Base-by-base conservation (phyloP, 2,113 vertebrate genomes). In the Pristiophorus japonicus region DNA sequence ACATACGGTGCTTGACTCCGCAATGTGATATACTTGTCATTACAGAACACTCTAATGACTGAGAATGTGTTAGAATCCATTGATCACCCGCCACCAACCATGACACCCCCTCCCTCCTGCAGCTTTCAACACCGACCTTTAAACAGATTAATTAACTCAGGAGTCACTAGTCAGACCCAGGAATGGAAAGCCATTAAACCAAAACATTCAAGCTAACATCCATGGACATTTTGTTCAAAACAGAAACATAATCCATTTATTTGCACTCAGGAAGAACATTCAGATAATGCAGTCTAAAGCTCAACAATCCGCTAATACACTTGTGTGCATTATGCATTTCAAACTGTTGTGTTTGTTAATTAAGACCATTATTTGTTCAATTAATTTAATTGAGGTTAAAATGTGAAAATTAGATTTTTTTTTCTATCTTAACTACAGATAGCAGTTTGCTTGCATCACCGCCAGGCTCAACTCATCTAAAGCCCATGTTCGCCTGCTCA, bases 321-420 rank as follows among this genome's bases (percentile, higher is more conserved):
- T 81, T 55, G 22, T 59, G 51, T 59, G 24, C 20, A 30, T 30
- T 59, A 59, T 90, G 47, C 51, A 90, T 11, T 90, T 55, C 87
- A 55, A 59, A 90, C 27, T 55, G 87, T 59, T 34, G 87, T 90
- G 47, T 34, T 90, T 90, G 87, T 90, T 59, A 90, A 90, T 90
- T 55, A 90, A 55, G 47, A 90, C 24, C 47, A 90, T 93, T 93
- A 93, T 93, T 93, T 93, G 91, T 93, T 93, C 62, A 66, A 93
- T 92, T 92, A 65, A 92, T 92, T 65, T 92, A 63, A 92, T 38
- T 92, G 38, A 93, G 62, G n/a, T 66, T 66, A 47, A 27, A 67
- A 67, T 47, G 20, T 94, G 22, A 94, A 94, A 67, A 67, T 94
- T 38, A 47, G 63, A 14, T 92, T 92, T 34, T 92, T 92, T 34